Base-by-base conservation (phyloP, 2,888 invertebrate genomes). In the Drosophila cognata region DNA sequence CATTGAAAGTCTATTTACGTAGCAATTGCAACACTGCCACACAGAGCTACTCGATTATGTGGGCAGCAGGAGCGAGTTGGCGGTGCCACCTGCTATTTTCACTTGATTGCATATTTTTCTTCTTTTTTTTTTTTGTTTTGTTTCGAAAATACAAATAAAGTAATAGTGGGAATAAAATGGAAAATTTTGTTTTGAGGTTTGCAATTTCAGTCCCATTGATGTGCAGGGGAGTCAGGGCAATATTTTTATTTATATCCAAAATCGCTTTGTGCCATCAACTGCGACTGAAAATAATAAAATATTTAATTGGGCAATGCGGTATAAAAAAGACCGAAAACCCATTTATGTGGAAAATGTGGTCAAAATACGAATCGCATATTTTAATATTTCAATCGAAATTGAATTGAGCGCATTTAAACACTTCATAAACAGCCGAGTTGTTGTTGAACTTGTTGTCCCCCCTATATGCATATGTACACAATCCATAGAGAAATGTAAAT, bases 1-100 rank as follows among this genome's bases (percentile, higher is more conserved):
- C 86, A 90, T 90, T 89, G 86, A 84, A 90, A 89, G 90, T 86
- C 90, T 86, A 90, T 86, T 86, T 86, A 84, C 89, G 89, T 77
- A 62, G 89, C 82, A 88, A 89, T 88, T 86, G 89, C 89, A 75
- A 62, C 73, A 58, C 38, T 59, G 48, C 52, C 55, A 31, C 55
- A 38, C n/a, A 56, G 7, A 28, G 36, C 28, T 10, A 46, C 21
- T 46, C 46, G 21, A 13, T 21, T 46, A 46, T 46, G 7, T 46
- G 48, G 48, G 10, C 48, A 29, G 48, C 46, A 29, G 43, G 29
- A 4, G 21, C 5, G 59, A 28, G 46, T 35, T n/a, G 65, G 3
- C 18, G 52, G 10, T n/a, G 43, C 43, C 57, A 55, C 25, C 57
- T 21, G 33, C 60, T 58, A 76, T 71, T 58, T 52, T 71, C 71